Percentiles rank a stretch among this genome's conserved stretches.
These are phyloP conservation scores for Nycticebus coucang DNA, from an alignment of 2,113 vertebrate genomes.

Conservation along the genomic window DNA sequence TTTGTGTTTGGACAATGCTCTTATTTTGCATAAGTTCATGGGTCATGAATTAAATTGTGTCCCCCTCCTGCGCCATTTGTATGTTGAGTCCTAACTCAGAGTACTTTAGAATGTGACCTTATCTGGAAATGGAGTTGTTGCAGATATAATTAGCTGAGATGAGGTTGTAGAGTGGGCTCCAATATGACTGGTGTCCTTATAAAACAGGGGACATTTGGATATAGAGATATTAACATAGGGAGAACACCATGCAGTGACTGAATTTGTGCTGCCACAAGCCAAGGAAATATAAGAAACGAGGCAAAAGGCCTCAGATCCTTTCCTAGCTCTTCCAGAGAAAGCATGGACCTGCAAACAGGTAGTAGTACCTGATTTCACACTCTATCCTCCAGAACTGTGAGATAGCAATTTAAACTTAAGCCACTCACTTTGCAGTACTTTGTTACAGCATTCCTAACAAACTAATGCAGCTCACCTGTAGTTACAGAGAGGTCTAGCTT, in stretches of 20 bases:
- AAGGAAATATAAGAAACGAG: neutral
- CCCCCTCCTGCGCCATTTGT: neutral
- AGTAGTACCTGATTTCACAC: neutral
- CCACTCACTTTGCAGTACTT: neutral
- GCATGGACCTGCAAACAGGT: fast-evolving
- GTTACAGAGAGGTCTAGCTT: neutral
- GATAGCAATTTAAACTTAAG: neutral
- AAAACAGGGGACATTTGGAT: neutral
- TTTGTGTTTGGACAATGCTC: neutral
- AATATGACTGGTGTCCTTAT: neutral
- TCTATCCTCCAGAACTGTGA: neutral
- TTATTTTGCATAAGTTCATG: neutral
- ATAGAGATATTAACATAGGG: neutral
- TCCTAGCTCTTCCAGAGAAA: neutral
- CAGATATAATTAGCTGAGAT: neutral
- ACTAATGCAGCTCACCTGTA: neutral
- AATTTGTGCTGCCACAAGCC: too few relatives aligned
- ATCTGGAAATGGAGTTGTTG: neutral
- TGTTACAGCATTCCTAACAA: neutral
- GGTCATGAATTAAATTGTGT: neutral
- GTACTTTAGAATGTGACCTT: neutral
- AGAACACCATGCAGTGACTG: neutral
- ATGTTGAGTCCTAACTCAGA: neutral
- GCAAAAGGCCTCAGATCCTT: neutral
- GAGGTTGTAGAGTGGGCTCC: neutral